Conservation (phyloP, 2,113 vertebrate species). For the Toxotes chatareus region DNA sequence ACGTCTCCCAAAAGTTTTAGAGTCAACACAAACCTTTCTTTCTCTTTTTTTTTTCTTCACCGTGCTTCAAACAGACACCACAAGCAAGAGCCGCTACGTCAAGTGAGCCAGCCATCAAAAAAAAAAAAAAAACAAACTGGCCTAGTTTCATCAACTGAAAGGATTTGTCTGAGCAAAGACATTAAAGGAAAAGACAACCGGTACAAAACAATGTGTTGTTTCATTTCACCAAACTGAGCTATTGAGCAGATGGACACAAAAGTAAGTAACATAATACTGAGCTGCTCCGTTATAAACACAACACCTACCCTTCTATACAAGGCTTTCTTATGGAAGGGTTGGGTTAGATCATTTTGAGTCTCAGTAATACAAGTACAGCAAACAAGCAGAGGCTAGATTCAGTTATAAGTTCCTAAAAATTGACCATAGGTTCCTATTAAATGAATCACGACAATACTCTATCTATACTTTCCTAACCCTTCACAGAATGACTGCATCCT, state of each 20-base stretch:
- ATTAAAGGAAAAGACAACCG: background rate
- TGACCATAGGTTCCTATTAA: background rate
- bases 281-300: background rate
- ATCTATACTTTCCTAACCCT: background rate
- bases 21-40: slow-evolving; percentile 77
- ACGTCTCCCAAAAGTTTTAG: slow-evolving; percentile 78
- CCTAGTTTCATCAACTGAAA: slow-evolving; percentile 9
- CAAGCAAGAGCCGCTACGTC: slow-evolving; percentile 22
- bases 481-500: background rate
- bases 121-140: background rate
- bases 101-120: background rate
- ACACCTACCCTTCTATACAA: background rate
- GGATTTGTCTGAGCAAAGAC: background rate
- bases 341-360: background rate
- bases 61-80: slow-evolving; percentile 88
- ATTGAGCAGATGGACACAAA: background rate
- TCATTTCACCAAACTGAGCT: background rate
- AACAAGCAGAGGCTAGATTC: background rate
- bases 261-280: background rate
- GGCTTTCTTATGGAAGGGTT: background rate
- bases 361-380: background rate
- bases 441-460: background rate
- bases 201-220: background rate
- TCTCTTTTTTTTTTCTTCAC: slow-evolving; percentile 80
- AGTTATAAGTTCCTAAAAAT: background rate